A percentile compares a stretch with the other conserved stretches of the same genome.
Conservation (phyloP, 1,140 invertebrate genomes). For the Nomia melanderi region DNA sequence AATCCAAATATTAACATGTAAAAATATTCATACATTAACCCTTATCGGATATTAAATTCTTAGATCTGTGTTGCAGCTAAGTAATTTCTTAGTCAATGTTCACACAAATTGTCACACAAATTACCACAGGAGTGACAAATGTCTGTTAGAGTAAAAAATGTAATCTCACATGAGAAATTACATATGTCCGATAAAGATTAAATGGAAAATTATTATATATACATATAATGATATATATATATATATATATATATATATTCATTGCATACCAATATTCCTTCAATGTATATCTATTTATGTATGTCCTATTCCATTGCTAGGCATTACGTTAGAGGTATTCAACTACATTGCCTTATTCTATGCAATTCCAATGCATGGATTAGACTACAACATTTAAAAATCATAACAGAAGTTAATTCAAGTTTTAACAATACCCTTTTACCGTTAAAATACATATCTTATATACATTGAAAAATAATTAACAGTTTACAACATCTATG, state of each 20-base stretch:
- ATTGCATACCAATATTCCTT: not conserved
- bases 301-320: not conserved
- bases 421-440: constrained; percentile 10
- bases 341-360: not conserved
- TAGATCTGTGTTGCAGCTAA: too few species aligned
- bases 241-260: not conserved
- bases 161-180: too few species aligned
- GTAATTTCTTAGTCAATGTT: too few species aligned
- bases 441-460: not conserved
- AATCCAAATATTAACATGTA: not conserved
- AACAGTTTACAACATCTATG: not conserved
- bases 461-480: constrained; percentile 17
- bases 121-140: too few species aligned
- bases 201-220: too few species aligned
- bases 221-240: too few species aligned
- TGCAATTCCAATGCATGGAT: not conserved
- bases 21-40: too few species aligned
- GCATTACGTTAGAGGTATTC: too few species aligned
- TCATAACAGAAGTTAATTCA: not conserved
- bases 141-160: too few species aligned
- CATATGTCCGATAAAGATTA: too few species aligned
- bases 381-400: not conserved
- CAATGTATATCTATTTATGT: not conserved
- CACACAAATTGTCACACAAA: too few species aligned
- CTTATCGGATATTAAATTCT: too few species aligned